Conservation (phyloP, 2,113 vertebrate species). For the Alethe castanea region DNA sequence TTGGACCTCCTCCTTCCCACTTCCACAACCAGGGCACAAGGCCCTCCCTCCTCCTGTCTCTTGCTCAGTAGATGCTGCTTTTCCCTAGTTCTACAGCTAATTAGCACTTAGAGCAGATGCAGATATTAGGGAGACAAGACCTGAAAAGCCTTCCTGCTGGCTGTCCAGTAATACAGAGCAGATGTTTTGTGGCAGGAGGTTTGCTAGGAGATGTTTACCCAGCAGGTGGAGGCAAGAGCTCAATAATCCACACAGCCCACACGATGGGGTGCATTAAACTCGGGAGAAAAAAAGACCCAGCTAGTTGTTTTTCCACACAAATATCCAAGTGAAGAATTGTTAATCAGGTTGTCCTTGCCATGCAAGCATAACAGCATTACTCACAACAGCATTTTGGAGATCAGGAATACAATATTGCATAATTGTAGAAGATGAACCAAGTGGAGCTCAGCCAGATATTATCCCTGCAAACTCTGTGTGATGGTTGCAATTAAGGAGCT, state of each 20-base stretch:
- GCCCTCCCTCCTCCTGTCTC: background rate
- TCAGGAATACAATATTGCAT: background rate
- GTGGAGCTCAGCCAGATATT: background rate
- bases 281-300: background rate
- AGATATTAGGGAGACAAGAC: background rate
- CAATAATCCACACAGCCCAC: background rate
- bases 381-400: background rate
- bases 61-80: background rate
- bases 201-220: constrained; percentile 21
- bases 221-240: constrained; percentile 62
- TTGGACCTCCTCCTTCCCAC: background rate
- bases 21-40: background rate
- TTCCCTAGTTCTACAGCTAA: background rate
- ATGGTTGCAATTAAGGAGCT: background rate
- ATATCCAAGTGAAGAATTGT: background rate
- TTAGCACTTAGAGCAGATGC: background rate
- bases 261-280: background rate
- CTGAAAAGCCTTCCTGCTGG: background rate
- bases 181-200: background rate
- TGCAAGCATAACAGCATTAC: background rate
- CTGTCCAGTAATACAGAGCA: background rate
- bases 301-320: background rate
- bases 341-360: background rate
- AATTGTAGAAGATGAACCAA: background rate
- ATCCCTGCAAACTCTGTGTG: background rate